Evolutionary conservation across 64 coral and sea anemone genomes (phyloP), one percentile per base, ranked within the genome.

Genomic region (Acropora yongei): DNA sequence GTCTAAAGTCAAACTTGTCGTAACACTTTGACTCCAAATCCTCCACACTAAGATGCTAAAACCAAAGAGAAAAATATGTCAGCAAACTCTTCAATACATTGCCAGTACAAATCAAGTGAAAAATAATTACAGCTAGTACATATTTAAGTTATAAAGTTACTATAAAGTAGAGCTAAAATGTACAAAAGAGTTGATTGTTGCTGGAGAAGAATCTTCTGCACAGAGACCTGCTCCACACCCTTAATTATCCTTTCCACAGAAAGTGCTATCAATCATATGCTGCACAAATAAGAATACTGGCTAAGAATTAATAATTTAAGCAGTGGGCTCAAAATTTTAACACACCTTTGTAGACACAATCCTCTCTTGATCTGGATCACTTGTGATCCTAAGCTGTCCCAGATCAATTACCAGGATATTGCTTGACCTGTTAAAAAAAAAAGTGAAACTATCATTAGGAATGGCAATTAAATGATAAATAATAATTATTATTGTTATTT

Each of bases 11-110:
- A 98, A 98, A 98, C 71, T 93, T 95, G 60, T 98, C 96, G 44
- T 98, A 98, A 60, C 93, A 93, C 30, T 87, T 98, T 16, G 76
- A 93, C 74, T 98, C 96, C 58, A 98, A 66, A 73, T 98, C 96
- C 55, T 83, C 80, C 8, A 93, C 18, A 55, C 96, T 98, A 18
- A 98, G 80, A 74, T 89, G 57, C 96, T 98, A 9, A 61, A 84
- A 44, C 53, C 2, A 79, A 65, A 58, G 13, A 2, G 17, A 39
- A 69, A 55, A 17, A 42, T 13, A 30, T 30, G 30, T 30, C 30
- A 30, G 30, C 1, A 1, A 44, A 77, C 39, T 76, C 5, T 42
- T 12, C 6, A 75, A 50, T 2, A 50, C 13, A n/a, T 55, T 9
- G 9, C 51, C 51, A 55, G 9, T 13, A 63, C 8, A 63, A 63